These are phyloP conservation scores for Smutsia temminckii DNA, from an alignment of 2,797 vertebrate species.

Conservation along the genomic window DNA sequence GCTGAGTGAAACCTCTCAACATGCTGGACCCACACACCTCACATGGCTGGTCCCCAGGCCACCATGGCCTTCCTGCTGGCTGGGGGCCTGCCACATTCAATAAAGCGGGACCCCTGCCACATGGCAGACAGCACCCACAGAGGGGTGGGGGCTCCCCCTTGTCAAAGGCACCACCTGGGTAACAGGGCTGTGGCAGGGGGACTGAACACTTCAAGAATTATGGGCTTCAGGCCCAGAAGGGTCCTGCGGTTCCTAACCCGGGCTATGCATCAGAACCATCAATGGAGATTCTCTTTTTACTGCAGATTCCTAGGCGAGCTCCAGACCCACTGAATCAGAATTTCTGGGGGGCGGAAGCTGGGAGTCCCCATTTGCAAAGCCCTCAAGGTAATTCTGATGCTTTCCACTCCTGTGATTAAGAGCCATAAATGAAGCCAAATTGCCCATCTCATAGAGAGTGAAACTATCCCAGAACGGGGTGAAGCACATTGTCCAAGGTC, in stretches of 20 bases:
- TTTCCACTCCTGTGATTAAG: not conserved
- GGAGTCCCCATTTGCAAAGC: not conserved
- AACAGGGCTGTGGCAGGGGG: not conserved
- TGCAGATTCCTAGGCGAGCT: not conserved
- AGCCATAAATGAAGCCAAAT: not conserved
- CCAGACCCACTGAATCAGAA: not conserved
- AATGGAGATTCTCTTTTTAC: not conserved
- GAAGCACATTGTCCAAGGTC: not conserved
- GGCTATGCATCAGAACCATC: not conserved
- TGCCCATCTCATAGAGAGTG: not conserved
- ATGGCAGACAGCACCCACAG: not conserved
- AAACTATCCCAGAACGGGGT: not conserved
- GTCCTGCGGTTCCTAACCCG: not conserved
- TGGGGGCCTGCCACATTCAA: not conserved
- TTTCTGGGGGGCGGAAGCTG: not conserved
- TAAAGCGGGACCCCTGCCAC: not conserved
- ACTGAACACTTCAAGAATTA: not conserved
- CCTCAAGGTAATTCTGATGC: not conserved
- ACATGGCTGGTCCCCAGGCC: not conserved
- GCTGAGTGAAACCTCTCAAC: not conserved
- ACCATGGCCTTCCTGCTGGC: not conserved
- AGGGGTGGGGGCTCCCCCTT: not conserved
- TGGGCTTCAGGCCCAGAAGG: not conserved
- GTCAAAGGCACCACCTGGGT: not conserved
- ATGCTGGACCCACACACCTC: accelerated